phyloP scores from a whole-genome alignment of 2,888 invertebrate genomes.

The Aporophyla nigra region DNA sequence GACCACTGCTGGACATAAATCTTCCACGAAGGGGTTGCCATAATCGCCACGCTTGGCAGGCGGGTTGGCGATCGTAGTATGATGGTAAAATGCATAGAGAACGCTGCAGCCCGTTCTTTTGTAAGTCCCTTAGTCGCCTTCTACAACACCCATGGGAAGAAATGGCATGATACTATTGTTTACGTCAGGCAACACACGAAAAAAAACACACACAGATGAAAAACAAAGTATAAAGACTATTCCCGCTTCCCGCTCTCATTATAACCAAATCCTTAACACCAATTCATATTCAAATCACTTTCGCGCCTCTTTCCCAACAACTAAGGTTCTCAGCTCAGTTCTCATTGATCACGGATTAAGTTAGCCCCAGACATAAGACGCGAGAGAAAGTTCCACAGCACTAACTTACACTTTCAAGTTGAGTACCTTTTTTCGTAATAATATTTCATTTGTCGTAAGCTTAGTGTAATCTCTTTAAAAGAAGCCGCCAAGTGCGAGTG shows the following conservation, averaged over 20 bases:
- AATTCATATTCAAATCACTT: slow-evolving; percentile 27
- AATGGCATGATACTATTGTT: too few relatives aligned
- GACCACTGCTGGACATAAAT: too few relatives aligned
- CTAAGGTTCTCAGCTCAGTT: slow-evolving; percentile 16
- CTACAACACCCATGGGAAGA: too few relatives aligned
- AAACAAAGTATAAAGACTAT: not conserved
- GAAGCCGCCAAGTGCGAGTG: not conserved
- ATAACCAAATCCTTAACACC: not conserved
- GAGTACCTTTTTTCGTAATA: slow-evolving; percentile 51
- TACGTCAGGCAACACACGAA: too few relatives aligned
- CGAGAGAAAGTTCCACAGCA: slow-evolving; percentile 71
- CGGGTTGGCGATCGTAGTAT: too few relatives aligned
- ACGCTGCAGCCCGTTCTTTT: too few relatives aligned
- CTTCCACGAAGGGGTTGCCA: too few relatives aligned
- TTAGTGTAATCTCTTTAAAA: slow-evolving; percentile 66
- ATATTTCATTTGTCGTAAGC: slow-evolving; percentile 54
- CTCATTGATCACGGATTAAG: slow-evolving; percentile 42
- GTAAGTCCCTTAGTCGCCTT: too few relatives aligned
- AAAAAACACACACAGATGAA: not conserved
- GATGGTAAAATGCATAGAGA: too few relatives aligned
- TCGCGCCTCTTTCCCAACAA: slow-evolving; percentile 3
- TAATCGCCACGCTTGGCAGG: too few relatives aligned
- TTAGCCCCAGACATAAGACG: slow-evolving; percentile 62
- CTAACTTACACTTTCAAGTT: slow-evolving; percentile 62
- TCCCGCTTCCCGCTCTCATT: not conserved